Base-by-base conservation (phyloP, 1,140 invertebrate species). In the Pseudomyrmex sp. region DNA sequence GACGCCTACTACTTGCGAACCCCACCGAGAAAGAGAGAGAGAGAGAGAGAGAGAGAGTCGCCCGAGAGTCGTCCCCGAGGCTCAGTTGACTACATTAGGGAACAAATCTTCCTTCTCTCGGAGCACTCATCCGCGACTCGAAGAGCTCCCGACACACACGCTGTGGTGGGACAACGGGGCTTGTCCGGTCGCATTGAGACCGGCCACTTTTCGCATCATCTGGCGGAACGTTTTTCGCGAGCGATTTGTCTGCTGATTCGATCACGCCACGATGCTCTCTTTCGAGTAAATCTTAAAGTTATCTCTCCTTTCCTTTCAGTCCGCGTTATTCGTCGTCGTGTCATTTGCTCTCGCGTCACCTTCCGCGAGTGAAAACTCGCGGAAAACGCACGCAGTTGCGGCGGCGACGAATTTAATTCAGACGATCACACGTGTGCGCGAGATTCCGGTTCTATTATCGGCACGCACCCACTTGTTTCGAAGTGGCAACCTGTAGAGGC, bases 11-110 rank as follows among this genome's bases (percentile, higher is more conserved):
- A 92, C 91, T 92, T 89, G 90, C 89, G 75, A 90, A 83, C 85
- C 90, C 84, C 83, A 84, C 20, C 54, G 65, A 70, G 26, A 26
- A 2, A 26, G 26, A 26, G 2, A 26, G 2, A 26, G 26, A 26
- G 26, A n/a, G n/a, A 26, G 1, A 26, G 23, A 26, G 26, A 26
- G 35, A 35, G 35, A 35, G 35, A 35, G 65, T 88, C 80, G 82
- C 85, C 88, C 35, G 35, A 35, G 77, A 84, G 73, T 77, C 90
- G 86, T 90, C 90, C 91, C 90, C 88, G 89, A 90, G 91, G 90
- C 91, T 91, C 90, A 85, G 88, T 35, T 91, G 92, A 94, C 93
- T 94, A 93, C 92, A 94, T 94, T 94, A 94, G 92, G 92, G 92
- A 91, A 94, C 93, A 93, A 94, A 94, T 94, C 93, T 93, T 93